These are phyloP conservation scores for Myrmecobius fasciatus DNA, from an alignment of 2,113 vertebrate genomes.

Conservation along the genomic window DNA sequence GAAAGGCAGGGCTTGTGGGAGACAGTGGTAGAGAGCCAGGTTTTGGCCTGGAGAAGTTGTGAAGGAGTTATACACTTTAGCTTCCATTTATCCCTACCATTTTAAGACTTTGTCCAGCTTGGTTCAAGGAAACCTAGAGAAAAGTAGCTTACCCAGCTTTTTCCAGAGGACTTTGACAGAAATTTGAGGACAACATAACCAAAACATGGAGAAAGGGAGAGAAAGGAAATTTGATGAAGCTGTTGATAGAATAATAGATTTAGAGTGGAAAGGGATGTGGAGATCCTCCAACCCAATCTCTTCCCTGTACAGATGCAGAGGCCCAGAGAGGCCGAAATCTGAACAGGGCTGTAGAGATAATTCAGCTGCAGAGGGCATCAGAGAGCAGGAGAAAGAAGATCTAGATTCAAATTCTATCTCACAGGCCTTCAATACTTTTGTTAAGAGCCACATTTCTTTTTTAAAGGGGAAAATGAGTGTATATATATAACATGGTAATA, in stretches of 20 bases:
- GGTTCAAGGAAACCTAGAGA: background rate
- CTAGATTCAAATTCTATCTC: background rate
- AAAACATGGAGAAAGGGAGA: background rate
- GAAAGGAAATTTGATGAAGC: background rate
- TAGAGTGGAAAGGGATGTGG: background rate
- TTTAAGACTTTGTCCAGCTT: background rate
- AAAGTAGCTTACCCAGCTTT: background rate
- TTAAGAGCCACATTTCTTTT: slow-evolving; percentile 13
- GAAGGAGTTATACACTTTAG: background rate
- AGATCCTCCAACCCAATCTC: background rate
- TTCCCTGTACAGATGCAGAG: slow-evolving; percentile 7
- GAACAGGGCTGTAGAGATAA: background rate
- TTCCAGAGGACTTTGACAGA: background rate
- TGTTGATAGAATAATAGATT: background rate
- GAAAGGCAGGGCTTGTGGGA: background rate
- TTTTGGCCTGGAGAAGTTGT: background rate
- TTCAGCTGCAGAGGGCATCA: background rate
- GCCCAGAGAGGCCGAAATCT: background rate
- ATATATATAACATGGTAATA: background rate
- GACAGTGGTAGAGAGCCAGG: background rate
- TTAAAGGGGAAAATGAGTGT: background rate
- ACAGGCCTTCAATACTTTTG: background rate
- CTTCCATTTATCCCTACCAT: background rate
- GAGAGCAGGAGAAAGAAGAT: background rate
- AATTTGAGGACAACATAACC: background rate